These are phyloP conservation scores for Petrocephalus zakoni DNA, from an alignment of 2,113 vertebrate species.

Conservation along the genomic window DNA sequence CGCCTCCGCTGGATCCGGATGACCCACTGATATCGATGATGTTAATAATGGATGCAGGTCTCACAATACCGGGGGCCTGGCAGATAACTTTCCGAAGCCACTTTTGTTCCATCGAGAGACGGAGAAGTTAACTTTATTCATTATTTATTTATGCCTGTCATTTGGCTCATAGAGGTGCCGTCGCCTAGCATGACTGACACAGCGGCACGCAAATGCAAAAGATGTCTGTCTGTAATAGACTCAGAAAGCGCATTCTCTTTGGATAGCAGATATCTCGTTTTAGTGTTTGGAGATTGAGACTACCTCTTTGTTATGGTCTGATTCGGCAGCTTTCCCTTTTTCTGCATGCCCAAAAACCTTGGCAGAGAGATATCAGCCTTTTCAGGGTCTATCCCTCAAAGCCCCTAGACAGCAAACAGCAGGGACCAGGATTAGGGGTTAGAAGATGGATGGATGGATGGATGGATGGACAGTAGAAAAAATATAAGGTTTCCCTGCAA, in stretches of 20 bases:
- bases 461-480: background rate
- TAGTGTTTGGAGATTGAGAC: background rate
- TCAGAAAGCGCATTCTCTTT: background rate
- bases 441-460: background rate
- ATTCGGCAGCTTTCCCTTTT: background rate
- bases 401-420: background rate
- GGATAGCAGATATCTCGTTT: background rate
- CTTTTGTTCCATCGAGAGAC: slow-evolving; percentile 1
- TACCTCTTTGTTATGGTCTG: background rate
- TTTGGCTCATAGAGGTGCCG: background rate
- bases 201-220: background rate
- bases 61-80: background rate
- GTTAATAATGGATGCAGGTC: slow-evolving; percentile 12
- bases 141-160: background rate
- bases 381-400: background rate
- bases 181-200: too few species aligned
- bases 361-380: background rate
- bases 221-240: background rate
- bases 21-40: background rate
- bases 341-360: background rate
- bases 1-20: background rate
- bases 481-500: background rate
- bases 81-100: background rate
- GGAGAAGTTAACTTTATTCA: background rate
- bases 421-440: background rate